phyloP scores from a whole-genome alignment of 2,797 vertebrate genomes.

The Mormyrus proboscirostris region DNA sequence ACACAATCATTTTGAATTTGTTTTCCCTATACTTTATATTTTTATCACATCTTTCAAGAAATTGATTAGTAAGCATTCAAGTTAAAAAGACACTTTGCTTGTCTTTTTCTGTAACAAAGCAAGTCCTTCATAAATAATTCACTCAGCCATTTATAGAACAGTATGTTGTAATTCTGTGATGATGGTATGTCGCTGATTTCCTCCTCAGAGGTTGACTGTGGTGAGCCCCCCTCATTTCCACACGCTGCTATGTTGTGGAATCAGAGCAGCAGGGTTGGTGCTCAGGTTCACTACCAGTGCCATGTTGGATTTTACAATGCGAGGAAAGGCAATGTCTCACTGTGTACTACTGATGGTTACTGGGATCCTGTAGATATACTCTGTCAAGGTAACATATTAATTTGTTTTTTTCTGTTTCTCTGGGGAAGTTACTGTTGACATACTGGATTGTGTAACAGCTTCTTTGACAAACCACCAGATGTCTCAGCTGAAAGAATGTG shows the following conservation, averaged over 20 bases:
- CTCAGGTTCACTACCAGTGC: constrained; percentile 58
- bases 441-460: too few species aligned
- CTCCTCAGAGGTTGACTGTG: constrained; percentile 60
- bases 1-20: too few species aligned
- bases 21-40: too few species aligned
- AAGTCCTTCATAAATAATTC: too few species aligned
- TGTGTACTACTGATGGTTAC: constrained; percentile 47
- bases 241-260: constrained; percentile 50
- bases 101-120: too few species aligned
- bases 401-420: not conserved
- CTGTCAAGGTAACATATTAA: constrained; percentile 49
- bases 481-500: not conserved
- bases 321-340: constrained; percentile 41
- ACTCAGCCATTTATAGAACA: not conserved
- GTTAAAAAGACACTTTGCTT: too few species aligned
- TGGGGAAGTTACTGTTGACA: too few species aligned
- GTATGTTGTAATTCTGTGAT: not conserved
- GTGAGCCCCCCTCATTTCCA: constrained; percentile 44
- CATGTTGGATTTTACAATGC: constrained; percentile 49
- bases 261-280: constrained; percentile 49
- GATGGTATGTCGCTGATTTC: constrained; percentile 3
- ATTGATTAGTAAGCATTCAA: too few species aligned
- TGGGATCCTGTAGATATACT: constrained; percentile 46
- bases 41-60: too few species aligned
- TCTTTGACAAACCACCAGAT: too few species aligned